Base-by-base conservation (phyloP, 1,140 invertebrate species). In the Polyergus mexicanus region DNA sequence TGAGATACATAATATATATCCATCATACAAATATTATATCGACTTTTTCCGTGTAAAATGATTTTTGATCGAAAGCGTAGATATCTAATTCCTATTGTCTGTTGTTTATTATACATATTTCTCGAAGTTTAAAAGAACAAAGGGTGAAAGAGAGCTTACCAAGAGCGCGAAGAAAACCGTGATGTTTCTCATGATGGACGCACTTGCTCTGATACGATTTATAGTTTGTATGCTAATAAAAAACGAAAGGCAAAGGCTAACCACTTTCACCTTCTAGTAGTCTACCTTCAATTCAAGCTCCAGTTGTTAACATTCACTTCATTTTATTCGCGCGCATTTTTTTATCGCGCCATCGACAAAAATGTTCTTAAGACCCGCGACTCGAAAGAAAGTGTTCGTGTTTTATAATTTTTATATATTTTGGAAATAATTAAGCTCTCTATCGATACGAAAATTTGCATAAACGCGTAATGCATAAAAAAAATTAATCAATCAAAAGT, bases 241-340 rank as follows among this genome's bases (percentile, higher is more conserved):
- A 8, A 80, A 68, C 6, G 47, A 69, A 10, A 28, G 13, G 35
- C 16, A 80, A 69, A 80, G 65, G 77, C 32, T 25, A 41, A 58
- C 77, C 25, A 41, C 77, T 80, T 80, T 80, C 77, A 69, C 76
- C 41, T 80, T 56, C 66, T 13, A 68, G 68, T 63, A n/a, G 54
- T 75, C 22, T 6, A 47, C 75, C 32, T 80, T 80, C 44, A n/a
- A 38, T 71, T 71, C n/a, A 13, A 5, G 47, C 28, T 32, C 32
- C 19, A 19, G 16, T 35, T 4, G 3, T 60, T 6, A 35, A 41
- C 10, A 25, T 3, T 28, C 22, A 10, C 22, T 65, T 65, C 32
- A 7, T 65, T 38, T n/a, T n/a, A 38, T 65, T 65, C 32, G 28
- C 63, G 63, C 32, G 63, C 32, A 10, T 2, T 65, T 65, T 35